Evolutionary conservation across 2,888 invertebrate genomes (phyloP), one percentile per base, ranked within the genome.

Genomic region (Zhengitettix transpicula): DNA sequence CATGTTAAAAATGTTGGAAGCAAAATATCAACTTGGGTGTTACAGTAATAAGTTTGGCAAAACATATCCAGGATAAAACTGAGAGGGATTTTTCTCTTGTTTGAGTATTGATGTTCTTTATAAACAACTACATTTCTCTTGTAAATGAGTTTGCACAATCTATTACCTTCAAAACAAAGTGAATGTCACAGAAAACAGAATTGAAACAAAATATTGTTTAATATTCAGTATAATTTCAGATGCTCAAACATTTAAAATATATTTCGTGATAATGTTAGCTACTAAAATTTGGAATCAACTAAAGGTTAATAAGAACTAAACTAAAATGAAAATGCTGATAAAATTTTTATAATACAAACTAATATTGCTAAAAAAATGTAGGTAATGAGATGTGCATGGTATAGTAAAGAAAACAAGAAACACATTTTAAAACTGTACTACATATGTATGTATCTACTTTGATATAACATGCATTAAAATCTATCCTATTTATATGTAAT

Each of bases 401-500:
- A 53, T 53, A 12, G 28, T 17, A 40, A 55, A 55, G 40, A 40
- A 55, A 55, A 55, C 17, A n/a, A 41, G 40, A 55, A 55, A 55
- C 55, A 52, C 52, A 12, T 40, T 56, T 59, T 55, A 52, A 42
- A 59, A 15, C 59, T 60, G 57, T 60, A 60, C 59, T 60, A 60
- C 52, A 56, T 58, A 56, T 56, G 59, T 52, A 57, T 54, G 41
- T 58, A 40, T 10, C 57, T 60, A 60, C 54, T 44, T 57, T 52
- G 60, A 40, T 53, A 60, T 60, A 60, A 60, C 56, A 60, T 60
- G 60, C 60, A 60, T 57, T 57, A 56, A 60, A 60, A 42, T 52
- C 60, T 60, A 60, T 42, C 56, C 28, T 60, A 60, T 60, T 40
- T 57, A 60, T 60, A 57, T 56, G 60, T 60, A 60, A 40, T 59